phyloP scores from a whole-genome alignment of 2,113 vertebrate genomes.

The Phoenicopterus ruber region DNA sequence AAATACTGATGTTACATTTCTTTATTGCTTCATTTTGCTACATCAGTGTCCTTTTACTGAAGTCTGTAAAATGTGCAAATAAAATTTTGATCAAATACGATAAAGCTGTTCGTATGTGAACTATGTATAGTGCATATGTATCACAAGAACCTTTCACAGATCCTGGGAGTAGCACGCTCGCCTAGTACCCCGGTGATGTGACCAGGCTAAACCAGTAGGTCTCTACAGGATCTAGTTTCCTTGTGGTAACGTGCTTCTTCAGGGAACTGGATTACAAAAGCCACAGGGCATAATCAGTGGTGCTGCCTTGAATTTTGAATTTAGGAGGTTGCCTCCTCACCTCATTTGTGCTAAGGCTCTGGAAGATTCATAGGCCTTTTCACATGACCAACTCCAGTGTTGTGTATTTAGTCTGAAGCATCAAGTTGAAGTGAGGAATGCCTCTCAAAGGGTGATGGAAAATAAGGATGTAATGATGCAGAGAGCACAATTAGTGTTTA shows the following conservation, averaged over 20 bases:
- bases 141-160: background rate
- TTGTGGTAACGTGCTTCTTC: background rate
- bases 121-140: accelerated
- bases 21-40: background rate
- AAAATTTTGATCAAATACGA: background rate
- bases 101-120: background rate
- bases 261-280: background rate
- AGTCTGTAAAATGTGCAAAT: background rate
- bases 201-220: background rate
- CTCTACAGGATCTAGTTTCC: no score
- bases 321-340: background rate
- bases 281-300: background rate
- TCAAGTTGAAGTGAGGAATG: background rate
- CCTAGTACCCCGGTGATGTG: background rate
- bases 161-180: background rate
- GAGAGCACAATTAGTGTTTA: background rate
- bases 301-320: background rate
- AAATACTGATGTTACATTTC: background rate
- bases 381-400: accelerated
- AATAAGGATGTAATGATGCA: background rate
- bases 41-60: background rate
- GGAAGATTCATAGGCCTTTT: background rate
- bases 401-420: background rate
- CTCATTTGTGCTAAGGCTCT: background rate
- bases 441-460: background rate